Conservation (phyloP, 2,888 invertebrate species). For the Agrochola lychnidis region DNA sequence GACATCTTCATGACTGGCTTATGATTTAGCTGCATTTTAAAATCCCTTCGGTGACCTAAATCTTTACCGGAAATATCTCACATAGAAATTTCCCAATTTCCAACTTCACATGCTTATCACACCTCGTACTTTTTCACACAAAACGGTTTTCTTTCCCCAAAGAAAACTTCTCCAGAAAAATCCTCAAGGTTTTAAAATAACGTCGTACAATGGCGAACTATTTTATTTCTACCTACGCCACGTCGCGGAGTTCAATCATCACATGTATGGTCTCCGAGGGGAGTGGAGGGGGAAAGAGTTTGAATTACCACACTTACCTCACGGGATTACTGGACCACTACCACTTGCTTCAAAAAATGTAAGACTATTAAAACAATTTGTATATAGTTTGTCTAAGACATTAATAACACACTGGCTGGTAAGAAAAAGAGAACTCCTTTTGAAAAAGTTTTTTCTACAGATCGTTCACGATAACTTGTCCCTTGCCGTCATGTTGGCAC, state of each 20-base stretch:
- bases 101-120: slow-evolving; percentile 24
- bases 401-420: background rate
- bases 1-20: background rate
- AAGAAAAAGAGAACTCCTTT: background rate
- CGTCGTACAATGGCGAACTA: slow-evolving; percentile 55
- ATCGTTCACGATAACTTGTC: too few relatives aligned
- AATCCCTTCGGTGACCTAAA: background rate
- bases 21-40: background rate
- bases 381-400: background rate
- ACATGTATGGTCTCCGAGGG: slow-evolving; percentile 65
- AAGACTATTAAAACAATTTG: background rate
- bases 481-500: too few relatives aligned
- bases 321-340: slow-evolving; percentile 63
- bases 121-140: slow-evolving; percentile 6
- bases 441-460: background rate
- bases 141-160: slow-evolving; percentile 31
- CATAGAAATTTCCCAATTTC: slow-evolving; percentile 3
- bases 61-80: background rate
- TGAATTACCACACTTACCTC: slow-evolving; percentile 70
- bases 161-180: slow-evolving; percentile 41
- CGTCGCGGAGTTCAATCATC: slow-evolving; percentile 70
- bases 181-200: slow-evolving; percentile 58
- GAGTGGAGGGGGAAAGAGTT: slow-evolving; percentile 54
- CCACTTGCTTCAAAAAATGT: slow-evolving; percentile 37
- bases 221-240: slow-evolving; percentile 60